Percentiles rank a stretch among this genome's conserved stretches.
phyloP scores from a whole-genome alignment of 2,113 vertebrate species.

The Equus przewalskii region DNA sequence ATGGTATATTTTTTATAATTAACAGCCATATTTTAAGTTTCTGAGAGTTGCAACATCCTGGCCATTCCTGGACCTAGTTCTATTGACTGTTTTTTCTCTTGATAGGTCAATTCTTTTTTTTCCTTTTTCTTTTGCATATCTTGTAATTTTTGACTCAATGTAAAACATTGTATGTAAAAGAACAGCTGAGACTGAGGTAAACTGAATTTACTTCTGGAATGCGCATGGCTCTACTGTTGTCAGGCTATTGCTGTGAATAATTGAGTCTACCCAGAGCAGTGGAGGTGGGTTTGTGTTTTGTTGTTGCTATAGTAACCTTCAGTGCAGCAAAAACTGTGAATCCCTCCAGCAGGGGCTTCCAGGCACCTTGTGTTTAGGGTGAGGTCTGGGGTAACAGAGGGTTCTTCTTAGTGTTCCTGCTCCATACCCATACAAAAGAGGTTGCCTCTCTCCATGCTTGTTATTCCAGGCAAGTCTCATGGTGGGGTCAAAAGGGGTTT shows the following conservation, averaged over 20 bases:
- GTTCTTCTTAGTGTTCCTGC: background rate
- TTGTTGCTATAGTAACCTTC: background rate
- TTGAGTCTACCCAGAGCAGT: background rate
- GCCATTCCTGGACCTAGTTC: background rate
- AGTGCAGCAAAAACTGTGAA: background rate
- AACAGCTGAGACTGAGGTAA: background rate
- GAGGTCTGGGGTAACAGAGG: background rate
- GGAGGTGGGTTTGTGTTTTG: background rate
- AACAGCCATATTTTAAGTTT: slow-evolving; percentile 5
- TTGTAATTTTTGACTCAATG: background rate
- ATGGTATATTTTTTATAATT: background rate
- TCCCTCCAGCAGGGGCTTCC: background rate
- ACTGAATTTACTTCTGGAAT: background rate
- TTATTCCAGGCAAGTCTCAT: background rate
- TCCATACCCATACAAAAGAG: background rate
- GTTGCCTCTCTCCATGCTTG: background rate
- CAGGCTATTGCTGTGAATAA: background rate
- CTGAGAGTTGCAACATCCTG: background rate
- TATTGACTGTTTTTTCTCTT: background rate
- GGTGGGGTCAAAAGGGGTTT: background rate
- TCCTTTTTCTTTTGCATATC: background rate
- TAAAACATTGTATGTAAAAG: background rate
- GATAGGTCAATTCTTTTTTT: background rate
- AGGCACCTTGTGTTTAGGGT: background rate
- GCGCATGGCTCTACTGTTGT: background rate